Evolutionary conservation across 2,797 vertebrate species (phyloP).

Genomic region (Loris lydekkerianus): DNA sequence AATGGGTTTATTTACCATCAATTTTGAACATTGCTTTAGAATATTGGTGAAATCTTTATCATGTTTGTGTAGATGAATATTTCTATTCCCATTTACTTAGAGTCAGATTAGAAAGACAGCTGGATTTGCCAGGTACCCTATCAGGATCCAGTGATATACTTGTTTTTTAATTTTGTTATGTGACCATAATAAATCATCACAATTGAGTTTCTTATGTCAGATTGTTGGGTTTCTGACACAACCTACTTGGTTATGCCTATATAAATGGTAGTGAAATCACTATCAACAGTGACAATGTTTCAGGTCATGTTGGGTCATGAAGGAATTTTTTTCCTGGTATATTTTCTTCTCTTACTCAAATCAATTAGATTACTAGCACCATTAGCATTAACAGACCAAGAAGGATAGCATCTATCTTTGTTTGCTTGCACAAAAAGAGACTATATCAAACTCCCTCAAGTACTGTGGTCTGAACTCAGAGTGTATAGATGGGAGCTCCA

Average conservation of each 20-base stretch:
- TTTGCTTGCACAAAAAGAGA: neutral
- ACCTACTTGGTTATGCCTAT: neutral
- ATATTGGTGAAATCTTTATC: slow-evolving; percentile 25
- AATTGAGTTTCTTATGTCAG: neutral
- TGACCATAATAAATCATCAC: neutral
- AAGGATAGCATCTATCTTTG: neutral
- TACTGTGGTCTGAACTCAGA: neutral
- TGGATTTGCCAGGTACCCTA: neutral
- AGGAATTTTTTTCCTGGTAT: neutral
- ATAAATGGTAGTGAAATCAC: neutral
- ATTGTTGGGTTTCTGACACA: slow-evolving; percentile 10
- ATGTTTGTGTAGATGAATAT: neutral
- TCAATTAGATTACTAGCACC: neutral
- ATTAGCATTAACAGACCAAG: neutral
- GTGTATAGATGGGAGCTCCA: neutral
- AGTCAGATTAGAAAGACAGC: neutral
- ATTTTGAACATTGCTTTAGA: slow-evolving; percentile 48
- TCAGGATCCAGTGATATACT: neutral
- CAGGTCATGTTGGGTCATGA: neutral
- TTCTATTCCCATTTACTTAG: slow-evolving; percentile 1
- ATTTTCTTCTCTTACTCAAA: slow-evolving; percentile 13
- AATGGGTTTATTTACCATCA: slow-evolving; percentile 30
- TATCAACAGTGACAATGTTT: neutral
- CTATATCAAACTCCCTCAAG: neutral
- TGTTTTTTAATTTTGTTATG: neutral